Conservation (phyloP, 2,113 vertebrate species). For the Ciconia stormi region DNA sequence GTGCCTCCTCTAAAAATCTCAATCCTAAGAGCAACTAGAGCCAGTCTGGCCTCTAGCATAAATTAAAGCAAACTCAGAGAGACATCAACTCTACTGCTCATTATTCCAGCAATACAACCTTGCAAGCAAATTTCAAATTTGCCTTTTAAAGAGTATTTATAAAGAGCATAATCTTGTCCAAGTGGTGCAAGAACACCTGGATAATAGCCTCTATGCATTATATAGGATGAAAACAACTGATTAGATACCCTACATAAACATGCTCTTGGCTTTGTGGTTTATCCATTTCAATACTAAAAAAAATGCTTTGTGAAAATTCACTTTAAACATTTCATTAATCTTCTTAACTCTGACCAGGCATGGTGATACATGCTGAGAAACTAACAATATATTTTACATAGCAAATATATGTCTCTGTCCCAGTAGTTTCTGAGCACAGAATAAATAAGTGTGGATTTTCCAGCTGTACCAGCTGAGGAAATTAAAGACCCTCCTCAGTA, state of each 20-base stretch:
- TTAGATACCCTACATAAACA: not conserved
- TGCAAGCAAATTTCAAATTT: not conserved
- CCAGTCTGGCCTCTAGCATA: not conserved
- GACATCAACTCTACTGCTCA: not conserved
- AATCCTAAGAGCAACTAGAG: not conserved
- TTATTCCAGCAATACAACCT: not conserved
- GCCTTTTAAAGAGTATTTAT: not conserved
- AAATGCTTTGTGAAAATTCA: not conserved
- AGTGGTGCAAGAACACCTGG: not conserved
- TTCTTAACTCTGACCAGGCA: not conserved
- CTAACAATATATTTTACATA: slow-evolving; percentile 14
- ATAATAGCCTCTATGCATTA: not conserved
- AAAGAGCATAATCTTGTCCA: not conserved
- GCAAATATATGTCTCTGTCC: not conserved
- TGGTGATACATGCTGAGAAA: not conserved
- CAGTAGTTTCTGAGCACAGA: not conserved
- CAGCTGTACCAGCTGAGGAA: slow-evolving; percentile 39
- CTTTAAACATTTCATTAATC: slow-evolving; percentile 38
- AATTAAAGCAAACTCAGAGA: not conserved
- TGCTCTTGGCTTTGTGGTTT: not conserved
- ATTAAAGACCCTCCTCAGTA: slow-evolving; percentile 43
- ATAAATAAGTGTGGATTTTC: slow-evolving; percentile 37
- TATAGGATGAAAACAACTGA: not conserved
- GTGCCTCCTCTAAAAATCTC: not conserved
- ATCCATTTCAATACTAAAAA: not conserved